Evolutionary conservation across 2,797 vertebrate genomes (phyloP), one percentile per base, ranked within the genome.

Genomic region (Xiphophorus birchmanni): DNA sequence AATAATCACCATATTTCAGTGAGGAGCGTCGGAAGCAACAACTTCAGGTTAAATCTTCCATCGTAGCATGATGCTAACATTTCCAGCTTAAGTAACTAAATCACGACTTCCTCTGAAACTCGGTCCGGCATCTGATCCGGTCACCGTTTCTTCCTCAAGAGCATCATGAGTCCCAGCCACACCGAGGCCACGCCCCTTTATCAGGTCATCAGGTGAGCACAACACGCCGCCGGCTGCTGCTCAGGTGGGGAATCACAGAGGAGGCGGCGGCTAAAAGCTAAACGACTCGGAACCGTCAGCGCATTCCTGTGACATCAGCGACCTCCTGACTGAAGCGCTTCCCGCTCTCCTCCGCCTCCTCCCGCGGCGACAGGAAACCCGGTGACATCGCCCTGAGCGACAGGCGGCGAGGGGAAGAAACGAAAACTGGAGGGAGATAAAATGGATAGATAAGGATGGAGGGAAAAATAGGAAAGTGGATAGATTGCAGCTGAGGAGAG

Each of bases 381-480:
- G 89, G 90, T 91, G 94, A 95, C 94, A 92, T 88, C 88, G 48
- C 89, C 60, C 84, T 93, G 90, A 93, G 93, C 87, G 89, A 93
- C 89, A 91, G 91, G 83, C 88, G 84, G 86, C 65, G 81, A 88
- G 83, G 90, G 91, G 90, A 84, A 92, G 91, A 93, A 93, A 94
- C 91, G 86, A 93, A 91, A 92, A 90, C 89, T 80, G 84, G 88
- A 83, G 82, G 86, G 77, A 93, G 93, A 95, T 94, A 92, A 93
- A 95, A 95, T 79, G 90, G 91, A 89, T 87, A 93, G 95, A 95
- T 95, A 95, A 93, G 90, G 90, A 82, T 45, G 76, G 80, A 86
- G 87, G 75, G 80, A 88, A 89, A 87, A 90, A 90, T 86, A 85
- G 88, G 89, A 78, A 78, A 89, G 90, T 78, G 89, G 85, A 91